These are phyloP conservation scores for Uropetala carovei DNA, from an alignment of 2,888 invertebrate genomes.

Conservation along the genomic window DNA sequence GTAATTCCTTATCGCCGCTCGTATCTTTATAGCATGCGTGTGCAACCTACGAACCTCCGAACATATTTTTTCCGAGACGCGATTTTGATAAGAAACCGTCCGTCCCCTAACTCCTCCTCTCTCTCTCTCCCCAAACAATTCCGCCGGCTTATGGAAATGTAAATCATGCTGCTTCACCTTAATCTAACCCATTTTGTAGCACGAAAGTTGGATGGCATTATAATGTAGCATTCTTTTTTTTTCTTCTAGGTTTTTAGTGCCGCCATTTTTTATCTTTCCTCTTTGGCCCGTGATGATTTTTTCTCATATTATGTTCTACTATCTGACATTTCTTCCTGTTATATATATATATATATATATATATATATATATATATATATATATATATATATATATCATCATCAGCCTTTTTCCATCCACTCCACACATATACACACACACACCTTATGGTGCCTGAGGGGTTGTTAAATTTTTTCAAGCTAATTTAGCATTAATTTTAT, in stretches of 20 bases:
- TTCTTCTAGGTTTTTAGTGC: background rate
- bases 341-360: background rate
- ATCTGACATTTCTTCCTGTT: background rate
- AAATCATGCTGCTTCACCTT: background rate
- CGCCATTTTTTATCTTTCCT: background rate
- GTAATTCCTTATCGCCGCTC: background rate
- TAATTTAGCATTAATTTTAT: too few relatives aligned
- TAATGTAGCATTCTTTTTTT: background rate
- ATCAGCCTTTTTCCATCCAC: background rate
- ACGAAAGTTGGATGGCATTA: conserved; percentile 8
- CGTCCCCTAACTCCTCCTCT: background rate
- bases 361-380: too few relatives aligned
- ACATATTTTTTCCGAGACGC: background rate
- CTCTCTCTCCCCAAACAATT: background rate
- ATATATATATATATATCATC: too few relatives aligned
- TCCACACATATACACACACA: background rate
- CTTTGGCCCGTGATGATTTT: background rate
- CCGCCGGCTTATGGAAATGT: conserved; percentile 4
- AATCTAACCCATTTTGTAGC: background rate
- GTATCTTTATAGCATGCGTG: background rate
- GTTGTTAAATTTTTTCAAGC: background rate
- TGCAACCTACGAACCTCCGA: background rate
- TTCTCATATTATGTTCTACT: background rate
- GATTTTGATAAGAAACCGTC: background rate
- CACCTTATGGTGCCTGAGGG: background rate